Percentiles rank a stretch among this genome's conserved stretches.
Evolutionary conservation across 2,797 vertebrate species (phyloP).

Genomic region (Chaunax sp.): DNA sequence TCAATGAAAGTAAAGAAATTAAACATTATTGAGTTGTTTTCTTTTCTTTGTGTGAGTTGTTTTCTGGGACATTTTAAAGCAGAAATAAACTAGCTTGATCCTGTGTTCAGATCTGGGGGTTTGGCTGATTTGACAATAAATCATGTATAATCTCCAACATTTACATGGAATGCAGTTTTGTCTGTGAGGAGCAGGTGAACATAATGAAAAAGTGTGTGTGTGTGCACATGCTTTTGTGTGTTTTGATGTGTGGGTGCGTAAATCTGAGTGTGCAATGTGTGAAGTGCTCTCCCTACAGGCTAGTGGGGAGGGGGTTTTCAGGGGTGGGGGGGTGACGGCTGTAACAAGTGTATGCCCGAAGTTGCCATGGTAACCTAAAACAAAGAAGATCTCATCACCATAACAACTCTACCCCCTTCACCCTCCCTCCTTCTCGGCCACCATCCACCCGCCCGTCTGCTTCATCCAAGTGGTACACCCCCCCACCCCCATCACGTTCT

Average conservation of each 20-base stretch:
- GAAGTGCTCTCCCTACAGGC: slow-evolving; percentile 75
- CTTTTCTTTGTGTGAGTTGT: neutral
- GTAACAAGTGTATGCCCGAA: slow-evolving; percentile 78
- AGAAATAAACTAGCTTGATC: neutral
- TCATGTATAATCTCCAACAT: slow-evolving; percentile 4
- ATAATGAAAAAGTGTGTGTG: slow-evolving; percentile 18
- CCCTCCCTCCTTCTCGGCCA: neutral
- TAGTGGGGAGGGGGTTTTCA: slow-evolving; percentile 39
- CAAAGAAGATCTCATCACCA: slow-evolving; percentile 82
- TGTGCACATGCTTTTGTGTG: slow-evolving; percentile 25
- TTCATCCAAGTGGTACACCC: slow-evolving; percentile 61
- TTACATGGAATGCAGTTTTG: slow-evolving; percentile 14
- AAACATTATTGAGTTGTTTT: too few species aligned
- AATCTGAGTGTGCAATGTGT: slow-evolving; percentile 60
- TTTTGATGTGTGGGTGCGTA: slow-evolving; percentile 49
- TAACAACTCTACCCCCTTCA: slow-evolving; percentile 76
- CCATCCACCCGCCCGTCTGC: slow-evolving; percentile 36
- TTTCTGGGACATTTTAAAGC: neutral
- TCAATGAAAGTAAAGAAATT: neutral
- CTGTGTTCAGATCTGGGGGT: neutral
- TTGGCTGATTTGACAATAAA: slow-evolving; percentile 8
- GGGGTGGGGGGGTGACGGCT: slow-evolving; percentile 40
- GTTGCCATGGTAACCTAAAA: slow-evolving; percentile 84
- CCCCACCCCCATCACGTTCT: slow-evolving; percentile 19
- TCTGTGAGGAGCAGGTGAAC: slow-evolving; percentile 27